Evolutionary conservation across 2,113 vertebrate species (phyloP).

Genomic region (Eonycteris spelaea): DNA sequence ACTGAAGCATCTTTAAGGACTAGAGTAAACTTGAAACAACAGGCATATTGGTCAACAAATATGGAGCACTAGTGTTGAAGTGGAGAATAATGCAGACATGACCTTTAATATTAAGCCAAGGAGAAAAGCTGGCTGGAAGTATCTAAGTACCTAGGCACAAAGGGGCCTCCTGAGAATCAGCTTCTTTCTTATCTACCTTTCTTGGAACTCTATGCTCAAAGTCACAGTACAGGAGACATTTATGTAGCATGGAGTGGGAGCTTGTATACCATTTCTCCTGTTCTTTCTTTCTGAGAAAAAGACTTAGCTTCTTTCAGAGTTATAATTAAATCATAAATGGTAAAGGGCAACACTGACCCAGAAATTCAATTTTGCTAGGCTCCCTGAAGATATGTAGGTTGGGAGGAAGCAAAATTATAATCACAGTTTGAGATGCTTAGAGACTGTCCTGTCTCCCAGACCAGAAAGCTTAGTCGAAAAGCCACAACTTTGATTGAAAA

Average conservation of each 20-base stretch:
- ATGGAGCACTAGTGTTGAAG: background rate
- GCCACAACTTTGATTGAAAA: background rate
- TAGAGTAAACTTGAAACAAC: background rate
- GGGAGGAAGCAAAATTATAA: slow-evolving; percentile 41
- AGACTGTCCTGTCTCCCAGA: background rate
- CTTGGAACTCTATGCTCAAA: background rate
- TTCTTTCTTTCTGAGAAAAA: background rate
- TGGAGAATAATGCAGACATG: background rate
- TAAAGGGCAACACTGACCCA: slow-evolving; percentile 39
- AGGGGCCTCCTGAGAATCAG: background rate
- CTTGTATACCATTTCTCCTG: background rate
- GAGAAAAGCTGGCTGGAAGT: background rate
- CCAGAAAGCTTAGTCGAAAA: background rate
- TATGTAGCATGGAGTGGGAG: background rate
- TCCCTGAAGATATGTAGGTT: slow-evolving; percentile 30
- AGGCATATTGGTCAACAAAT: background rate
- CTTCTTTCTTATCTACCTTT: background rate
- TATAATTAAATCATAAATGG: slow-evolving; percentile 44
- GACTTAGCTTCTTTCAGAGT: slow-evolving; percentile 33
- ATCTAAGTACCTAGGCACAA: too few relatives aligned
- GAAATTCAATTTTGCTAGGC: slow-evolving; percentile 51
- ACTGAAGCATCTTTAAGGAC: background rate
- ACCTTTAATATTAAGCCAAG: background rate
- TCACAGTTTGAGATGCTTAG: background rate
- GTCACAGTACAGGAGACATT: background rate